Base-by-base conservation (phyloP, 1,140 invertebrate genomes). In the Papilio aristodemus region DNA sequence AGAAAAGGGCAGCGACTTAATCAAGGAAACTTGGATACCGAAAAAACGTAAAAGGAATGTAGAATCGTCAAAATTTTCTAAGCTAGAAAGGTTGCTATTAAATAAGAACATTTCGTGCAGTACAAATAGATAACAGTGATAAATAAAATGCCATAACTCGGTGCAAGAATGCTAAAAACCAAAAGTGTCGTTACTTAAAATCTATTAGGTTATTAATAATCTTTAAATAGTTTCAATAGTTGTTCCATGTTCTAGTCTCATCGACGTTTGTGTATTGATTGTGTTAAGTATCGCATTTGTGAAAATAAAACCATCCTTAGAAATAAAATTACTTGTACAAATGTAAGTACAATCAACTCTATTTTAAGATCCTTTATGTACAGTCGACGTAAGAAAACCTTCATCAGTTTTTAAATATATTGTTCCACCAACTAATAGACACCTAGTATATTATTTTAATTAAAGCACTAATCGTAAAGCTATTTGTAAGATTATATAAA, bases 1-100 rank as follows among this genome's bases (percentile, higher is more conserved):
- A 0, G 97, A 99, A 81, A 98, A 97, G 83, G 97, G 95, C 0
- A 94, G 97, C 0, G 97, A 98, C 90, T 81, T 98, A 81, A 95
- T 98, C 7, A 97, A 97, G 80, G 91, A 93, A 67, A 89, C 94
- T 38, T 96, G 95, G 95, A 73, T 93, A 1, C 69, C 74, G 3
- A 91, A 78, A 46, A 71, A 70, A 11, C 82, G 75, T 17, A 87
- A 81, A 68, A 89, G 88, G 73, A 85, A 71, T 46, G 79, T 79
- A 66, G 86, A 83, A 77, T 81, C 82, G 64, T 41, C 72, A 7
- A 81, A 78, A 68, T 85, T 82, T 69, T 72, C 77, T 7, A 78
- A 58, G 39, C 60, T 82, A 50, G 69, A 82, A 13, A 64, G 71
- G 36, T 39, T 85, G 67, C 60, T 81, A 25, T 62, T 79, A 39